Evolutionary conservation across 2,888 invertebrate species (phyloP), one percentile per base, ranked within the genome.

Genomic region (Drosophila aldrichi): DNA sequence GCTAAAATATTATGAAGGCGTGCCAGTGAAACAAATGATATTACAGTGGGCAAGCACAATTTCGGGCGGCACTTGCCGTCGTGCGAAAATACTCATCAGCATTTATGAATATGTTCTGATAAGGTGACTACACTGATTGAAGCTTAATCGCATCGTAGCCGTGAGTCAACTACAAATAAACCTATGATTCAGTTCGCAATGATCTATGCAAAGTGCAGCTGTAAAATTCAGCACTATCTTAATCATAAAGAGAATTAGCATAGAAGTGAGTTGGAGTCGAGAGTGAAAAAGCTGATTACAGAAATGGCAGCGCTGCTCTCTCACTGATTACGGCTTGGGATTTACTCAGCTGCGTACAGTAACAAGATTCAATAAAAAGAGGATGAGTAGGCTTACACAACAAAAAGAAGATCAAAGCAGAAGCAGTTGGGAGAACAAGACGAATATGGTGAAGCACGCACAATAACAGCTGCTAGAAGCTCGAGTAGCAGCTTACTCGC

Each of bases 161-260:
- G 46, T 77, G 74, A 77, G 22, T 73, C 61, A 77, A 29, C 22
- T 36, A n/a, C n/a, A n/a, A n/a, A n/a, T n/a, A 55, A 8, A 10
- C 38, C 48, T 32, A 43, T 65, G 64, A 58, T 49, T 65, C 59
- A 69, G 43, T 49, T 29, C 3, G 46, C 36, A 44, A 40, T 41
- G n/a, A 10, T 14, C 14, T 54, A 10, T 52, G 46, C n/a, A 38
- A 51, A 20, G 32, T 20, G 18, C 16, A 49, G 2, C 34, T 18
- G 3, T 34, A 10, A 43, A 7, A 14, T 3, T 22, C 7, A 3
- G 9, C 41, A 20, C 41, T 29, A 8, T 18, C 10, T 20, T 12
- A 12, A 9, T 16, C 4, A 14, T 3, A 20, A 18, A 14, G 12
- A 25, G 4, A n/a, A 25, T 25, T 25, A 7, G 25, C 6, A 25